These are phyloP conservation scores for Melanotaenia pygmaea DNA, from an alignment of 2,797 vertebrate species.

Conservation along the genomic window DNA sequence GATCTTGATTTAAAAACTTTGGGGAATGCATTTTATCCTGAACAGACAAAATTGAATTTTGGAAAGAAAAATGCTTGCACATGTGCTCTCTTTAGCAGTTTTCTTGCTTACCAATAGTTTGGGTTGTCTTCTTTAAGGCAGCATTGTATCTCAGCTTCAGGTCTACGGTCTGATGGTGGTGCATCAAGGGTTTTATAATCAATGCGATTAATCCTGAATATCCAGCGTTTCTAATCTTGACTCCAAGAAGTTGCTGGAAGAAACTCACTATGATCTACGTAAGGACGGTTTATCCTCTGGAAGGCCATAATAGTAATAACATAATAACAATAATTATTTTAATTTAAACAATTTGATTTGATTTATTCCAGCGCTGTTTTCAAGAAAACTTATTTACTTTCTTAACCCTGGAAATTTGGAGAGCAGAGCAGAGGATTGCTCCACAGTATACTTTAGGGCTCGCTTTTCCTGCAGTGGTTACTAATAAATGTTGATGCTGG, in stretches of 20 bases:
- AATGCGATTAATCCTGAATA: background rate
- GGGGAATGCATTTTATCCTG: background rate
- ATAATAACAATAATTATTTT: background rate
- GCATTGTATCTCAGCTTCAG: background rate
- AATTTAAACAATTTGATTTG: background rate
- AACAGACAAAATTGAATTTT: background rate
- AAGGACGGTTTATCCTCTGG: background rate
- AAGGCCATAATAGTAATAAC: background rate
- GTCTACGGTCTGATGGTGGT: background rate
- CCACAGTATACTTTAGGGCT: background rate
- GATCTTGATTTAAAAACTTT: background rate
- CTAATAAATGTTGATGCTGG: conserved; percentile 2
- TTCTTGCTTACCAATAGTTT: background rate
- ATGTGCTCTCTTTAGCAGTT: background rate
- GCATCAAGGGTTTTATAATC: background rate
- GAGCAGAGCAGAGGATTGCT: background rate
- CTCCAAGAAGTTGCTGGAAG: background rate
- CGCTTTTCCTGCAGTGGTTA: conserved; percentile 4
- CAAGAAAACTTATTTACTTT: conserved; percentile 17
- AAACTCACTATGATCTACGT: background rate
- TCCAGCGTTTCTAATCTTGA: background rate
- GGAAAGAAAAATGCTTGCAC: no score
- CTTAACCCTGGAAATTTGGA: background rate
- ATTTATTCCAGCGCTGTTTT: conserved; percentile 8
- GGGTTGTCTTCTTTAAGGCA: background rate